Evolutionary conservation across 1,140 invertebrate species (phyloP).

Genomic region (Anoplolepis gracilipes): DNA sequence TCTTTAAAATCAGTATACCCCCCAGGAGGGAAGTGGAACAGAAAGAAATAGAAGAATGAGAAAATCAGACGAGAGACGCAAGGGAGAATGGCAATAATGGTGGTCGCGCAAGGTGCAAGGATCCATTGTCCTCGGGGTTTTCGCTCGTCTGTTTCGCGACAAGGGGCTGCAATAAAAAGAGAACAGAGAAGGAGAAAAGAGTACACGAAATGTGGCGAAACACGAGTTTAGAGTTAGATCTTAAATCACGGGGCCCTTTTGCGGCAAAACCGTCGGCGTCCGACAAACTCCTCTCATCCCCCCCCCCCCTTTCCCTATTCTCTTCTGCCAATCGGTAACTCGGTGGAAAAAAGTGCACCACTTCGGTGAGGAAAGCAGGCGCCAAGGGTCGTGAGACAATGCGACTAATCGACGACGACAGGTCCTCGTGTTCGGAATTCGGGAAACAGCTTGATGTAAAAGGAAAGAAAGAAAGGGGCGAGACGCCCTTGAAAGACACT

Average conservation of each 20-base stretch:
- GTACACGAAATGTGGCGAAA: constrained; percentile 48
- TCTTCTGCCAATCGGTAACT: constrained; percentile 37
- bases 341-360: constrained; percentile 56
- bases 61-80: constrained; percentile 25
- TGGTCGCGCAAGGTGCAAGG: constrained; percentile 75
- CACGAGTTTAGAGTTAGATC: constrained; percentile 77
- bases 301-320: background rate
- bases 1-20: constrained; percentile 21
- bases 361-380: constrained; percentile 61
- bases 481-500: too few relatives aligned
- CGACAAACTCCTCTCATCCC: background rate
- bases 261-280: constrained; percentile 17
- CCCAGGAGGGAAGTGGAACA: constrained; percentile 11
- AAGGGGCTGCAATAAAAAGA: constrained; percentile 70
- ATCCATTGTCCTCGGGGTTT: constrained; percentile 75
- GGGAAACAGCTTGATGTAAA: background rate
- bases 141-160: constrained; percentile 46
- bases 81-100: background rate
- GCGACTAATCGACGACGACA: constrained; percentile 75
- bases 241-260: constrained; percentile 78
- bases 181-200: constrained; percentile 23
- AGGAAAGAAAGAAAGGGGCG: background rate
- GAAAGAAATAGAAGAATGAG: constrained; percentile 7
- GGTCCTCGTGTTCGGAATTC: constrained; percentile 64
- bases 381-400: constrained; percentile 74